Percentiles rank a stretch among this genome's conserved stretches.
Conservation (phyloP, 2,113 vertebrate species). For the Salminus brasiliensis region DNA sequence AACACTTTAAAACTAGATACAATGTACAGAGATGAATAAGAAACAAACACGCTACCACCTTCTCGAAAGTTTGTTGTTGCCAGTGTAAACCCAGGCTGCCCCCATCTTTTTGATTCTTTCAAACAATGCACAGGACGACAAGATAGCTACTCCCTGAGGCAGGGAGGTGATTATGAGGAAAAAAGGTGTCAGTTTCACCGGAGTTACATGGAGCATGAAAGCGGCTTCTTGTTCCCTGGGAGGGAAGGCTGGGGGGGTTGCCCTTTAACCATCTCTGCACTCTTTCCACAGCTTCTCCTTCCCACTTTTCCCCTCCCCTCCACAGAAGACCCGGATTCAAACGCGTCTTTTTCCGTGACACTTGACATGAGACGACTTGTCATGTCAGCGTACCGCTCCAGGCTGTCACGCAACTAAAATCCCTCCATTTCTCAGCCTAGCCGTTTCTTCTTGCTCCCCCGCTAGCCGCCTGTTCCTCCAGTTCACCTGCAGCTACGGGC, state of each 20-base stretch:
- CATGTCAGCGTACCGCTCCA: slow-evolving; percentile 51
- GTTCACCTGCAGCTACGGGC: slow-evolving; percentile 54
- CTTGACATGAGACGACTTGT: slow-evolving; percentile 57
- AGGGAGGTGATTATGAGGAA: slow-evolving; percentile 1
- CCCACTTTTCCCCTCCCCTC: slow-evolving; percentile 1
- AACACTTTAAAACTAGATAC: no score
- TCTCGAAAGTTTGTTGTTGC: neutral
- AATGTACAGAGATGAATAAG: no score
- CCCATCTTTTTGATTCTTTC: slow-evolving; percentile 9
- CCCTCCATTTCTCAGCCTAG: slow-evolving; percentile 51
- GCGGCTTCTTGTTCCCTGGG: slow-evolving; percentile 52
- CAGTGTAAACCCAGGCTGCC: slow-evolving; percentile 18
- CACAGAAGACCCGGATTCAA: slow-evolving; percentile 37
- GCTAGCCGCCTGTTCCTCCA: neutral
- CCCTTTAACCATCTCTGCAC: slow-evolving; percentile 47
- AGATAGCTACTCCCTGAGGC: slow-evolving; percentile 42
- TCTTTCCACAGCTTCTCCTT: slow-evolving; percentile 8
- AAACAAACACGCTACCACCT: no score
- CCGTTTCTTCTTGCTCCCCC: slow-evolving; percentile 48
- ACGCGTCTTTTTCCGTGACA: slow-evolving; percentile 50
- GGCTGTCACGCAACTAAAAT: slow-evolving; percentile 59
- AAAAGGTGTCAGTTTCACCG: slow-evolving; percentile 58
- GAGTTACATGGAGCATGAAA: slow-evolving; percentile 62
- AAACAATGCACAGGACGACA: slow-evolving; percentile 30
- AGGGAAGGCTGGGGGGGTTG: slow-evolving; percentile 40